A percentile compares a stretch with the other conserved stretches of the same genome.
Conservation (phyloP, 2,888 invertebrate species). For the Cataglyphis cursor region DNA sequence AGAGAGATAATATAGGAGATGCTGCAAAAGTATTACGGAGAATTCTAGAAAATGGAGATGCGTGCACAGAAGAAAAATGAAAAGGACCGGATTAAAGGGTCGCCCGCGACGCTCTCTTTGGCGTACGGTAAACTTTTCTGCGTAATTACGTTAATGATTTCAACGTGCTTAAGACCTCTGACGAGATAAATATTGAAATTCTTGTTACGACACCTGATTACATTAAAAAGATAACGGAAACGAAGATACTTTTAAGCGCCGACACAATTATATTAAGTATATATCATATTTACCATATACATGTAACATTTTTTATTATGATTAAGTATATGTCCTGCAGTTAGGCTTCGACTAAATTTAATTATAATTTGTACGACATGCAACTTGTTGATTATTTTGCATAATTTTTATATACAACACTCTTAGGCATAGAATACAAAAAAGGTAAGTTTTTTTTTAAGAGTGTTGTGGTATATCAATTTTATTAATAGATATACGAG, state of each 20-base stretch:
- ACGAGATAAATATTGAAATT: conserved; percentile 31
- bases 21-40: conserved; percentile 12
- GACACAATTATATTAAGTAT: conserved; percentile 18
- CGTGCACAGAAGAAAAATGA: conserved; percentile 27
- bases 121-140: conserved; percentile 20
- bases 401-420: conserved; percentile 10
- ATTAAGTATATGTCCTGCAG: neutral
- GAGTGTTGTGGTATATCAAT: neutral
- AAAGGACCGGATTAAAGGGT: conserved; percentile 4
- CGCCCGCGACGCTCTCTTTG: conserved; percentile 2
- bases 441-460: neutral
- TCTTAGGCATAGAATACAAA: neutral
- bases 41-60: conserved; percentile 46
- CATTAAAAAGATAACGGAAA: conserved; percentile 31
- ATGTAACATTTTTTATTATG: neutral
- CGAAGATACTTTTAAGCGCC: neutral
- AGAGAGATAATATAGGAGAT: conserved; percentile 21
- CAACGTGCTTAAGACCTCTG: neutral
- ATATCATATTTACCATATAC: neutral
- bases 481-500: neutral
- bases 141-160: conserved; percentile 53
- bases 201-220: conserved; percentile 14
- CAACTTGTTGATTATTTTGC: neutral
- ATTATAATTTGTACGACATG: conserved; percentile 6
- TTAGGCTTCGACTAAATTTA: conserved; percentile 12